A percentile compares a stretch with the other conserved stretches of the same genome.
Conservation (phyloP, 2,888 invertebrate genomes). For the Stenoptilia bipunctidactyla region DNA sequence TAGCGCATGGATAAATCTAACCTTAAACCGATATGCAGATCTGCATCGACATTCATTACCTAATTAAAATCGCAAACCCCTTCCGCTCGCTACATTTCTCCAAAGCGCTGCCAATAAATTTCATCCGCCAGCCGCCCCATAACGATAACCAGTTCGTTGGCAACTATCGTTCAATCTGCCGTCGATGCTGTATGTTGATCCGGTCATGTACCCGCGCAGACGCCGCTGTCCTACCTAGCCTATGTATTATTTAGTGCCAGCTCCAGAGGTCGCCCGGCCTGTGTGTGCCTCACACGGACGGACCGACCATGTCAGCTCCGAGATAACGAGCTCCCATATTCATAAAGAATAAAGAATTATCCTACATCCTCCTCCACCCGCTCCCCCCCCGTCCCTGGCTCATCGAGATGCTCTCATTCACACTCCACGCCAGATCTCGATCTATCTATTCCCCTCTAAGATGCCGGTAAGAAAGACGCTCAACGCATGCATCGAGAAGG, state of each 20-base stretch:
- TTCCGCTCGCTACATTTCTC: constrained; percentile 72
- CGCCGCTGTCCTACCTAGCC: constrained; percentile 55
- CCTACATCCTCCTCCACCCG: constrained; percentile 45
- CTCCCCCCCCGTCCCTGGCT: constrained; percentile 35
- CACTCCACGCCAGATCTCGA: constrained; percentile 61
- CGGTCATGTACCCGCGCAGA: constrained; percentile 63
- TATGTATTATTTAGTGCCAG: constrained; percentile 67
- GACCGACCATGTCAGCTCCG: constrained; percentile 42
- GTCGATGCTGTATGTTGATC: constrained; percentile 70
- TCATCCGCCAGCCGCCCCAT: constrained; percentile 69
- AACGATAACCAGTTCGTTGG: constrained; percentile 72
- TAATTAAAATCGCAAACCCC: constrained; percentile 71
- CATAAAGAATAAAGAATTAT: constrained; percentile 71
- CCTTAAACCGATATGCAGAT: constrained; percentile 68
- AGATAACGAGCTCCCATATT: constrained; percentile 70
- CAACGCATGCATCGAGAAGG: constrained; percentile 39
- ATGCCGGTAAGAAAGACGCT: constrained; percentile 43
- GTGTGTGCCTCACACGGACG: constrained; percentile 28
- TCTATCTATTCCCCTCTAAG: constrained; percentile 64
- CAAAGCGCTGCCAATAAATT: constrained; percentile 69
- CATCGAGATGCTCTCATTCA: constrained; percentile 66
- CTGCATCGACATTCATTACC: constrained; percentile 71
- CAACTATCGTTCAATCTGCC: constrained; percentile 72
- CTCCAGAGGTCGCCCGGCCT: constrained; percentile 33
- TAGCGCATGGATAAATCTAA: constrained; percentile 64